phyloP scores from a whole-genome alignment of 2,797 vertebrate genomes.

The Arnoldichthys spilopterus region DNA sequence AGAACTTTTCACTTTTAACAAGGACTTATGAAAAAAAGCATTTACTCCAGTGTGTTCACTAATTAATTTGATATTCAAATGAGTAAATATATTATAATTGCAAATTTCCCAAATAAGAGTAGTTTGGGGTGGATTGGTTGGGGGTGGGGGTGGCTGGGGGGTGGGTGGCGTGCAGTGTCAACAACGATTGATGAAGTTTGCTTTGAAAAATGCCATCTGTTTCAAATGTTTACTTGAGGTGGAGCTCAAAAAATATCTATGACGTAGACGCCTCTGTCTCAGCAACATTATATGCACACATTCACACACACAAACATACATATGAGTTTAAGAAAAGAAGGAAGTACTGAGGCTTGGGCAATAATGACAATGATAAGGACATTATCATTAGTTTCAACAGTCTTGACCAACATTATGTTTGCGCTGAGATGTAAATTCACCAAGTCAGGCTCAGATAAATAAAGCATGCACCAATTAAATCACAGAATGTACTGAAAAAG shows the following conservation, averaged over 20 bases:
- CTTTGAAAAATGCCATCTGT: slow-evolving; percentile 79
- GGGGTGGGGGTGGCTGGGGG: slow-evolving; percentile 66
- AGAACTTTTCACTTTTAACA: slow-evolving; percentile 92
- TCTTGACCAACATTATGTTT: too few relatives aligned
- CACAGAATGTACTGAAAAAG: too few relatives aligned
- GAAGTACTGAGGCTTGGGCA: too few relatives aligned
- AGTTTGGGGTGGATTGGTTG: slow-evolving; percentile 68
- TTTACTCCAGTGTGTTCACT: slow-evolving; percentile 88
- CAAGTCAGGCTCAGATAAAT: too few relatives aligned
- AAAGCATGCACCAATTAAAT: too few relatives aligned
- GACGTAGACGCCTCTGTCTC: slow-evolving; percentile 57
- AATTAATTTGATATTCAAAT: slow-evolving; percentile 93
- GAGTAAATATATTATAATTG: slow-evolving; percentile 85
- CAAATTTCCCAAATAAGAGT: slow-evolving; percentile 87
- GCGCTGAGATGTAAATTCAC: too few relatives aligned
- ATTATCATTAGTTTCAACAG: too few relatives aligned
- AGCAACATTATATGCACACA: slow-evolving; percentile 45
- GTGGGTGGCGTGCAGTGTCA: slow-evolving; percentile 79
- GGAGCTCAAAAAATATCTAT: slow-evolving; percentile 37
- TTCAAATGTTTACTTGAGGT: slow-evolving; percentile 73
- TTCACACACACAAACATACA: slow-evolving; percentile 23
- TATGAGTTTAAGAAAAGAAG: neutral
- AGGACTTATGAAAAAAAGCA: slow-evolving; percentile 87
- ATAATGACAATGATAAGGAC: too few relatives aligned
- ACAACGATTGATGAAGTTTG: slow-evolving; percentile 82